Evolutionary conservation across 2,797 vertebrate genomes (phyloP), one percentile per base, ranked within the genome.

Genomic region (Limnodromus scolopaceus): DNA sequence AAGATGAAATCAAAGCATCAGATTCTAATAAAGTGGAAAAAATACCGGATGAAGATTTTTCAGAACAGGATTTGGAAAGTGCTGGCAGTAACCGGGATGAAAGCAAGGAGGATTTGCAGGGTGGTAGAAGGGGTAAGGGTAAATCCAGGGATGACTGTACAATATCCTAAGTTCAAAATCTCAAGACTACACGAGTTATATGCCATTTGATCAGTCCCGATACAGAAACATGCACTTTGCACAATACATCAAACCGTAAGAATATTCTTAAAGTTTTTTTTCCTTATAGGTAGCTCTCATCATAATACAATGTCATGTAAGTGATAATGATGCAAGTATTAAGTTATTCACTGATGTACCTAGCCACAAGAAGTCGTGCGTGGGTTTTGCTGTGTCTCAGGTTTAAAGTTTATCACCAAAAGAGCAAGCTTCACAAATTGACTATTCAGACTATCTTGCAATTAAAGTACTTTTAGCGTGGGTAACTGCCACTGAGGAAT

Each of bases 91-190:
- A 27, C 39, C 36, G 51, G 20, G 71, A 53, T 11, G 97, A 77
- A 60, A 77, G 75, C 81, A 92, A 66, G 51, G 97, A 97, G 58
- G 98, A 98, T n/a, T 48, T 78, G 16, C 70, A 96, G 84, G 94
- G 45, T 45, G 34, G 58, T 69, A 98, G 97, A 90, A 98, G 92
- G 49, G 97, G 97, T 61, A 99, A 98, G 96, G 97, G 98, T n/a
- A 99, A 97, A 96, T 97, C 96, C 87, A 99, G 98, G 95, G 99
- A 99, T 48, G 99, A 99, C 5, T 99, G 99, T 83, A 97, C 98
- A 60, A 84, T 99, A 98, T 99, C 99, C 0, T 99, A 98, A 98
- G 39, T 7, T 13, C n/a, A 19, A 24, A 82, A 53, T 77, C 70
- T 36, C 27, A 38, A 75, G 25, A 17, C 20, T 45, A 13, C 30